These are phyloP conservation scores for Solen grandis DNA, from an alignment of 1,140 invertebrate genomes.

Conservation along the genomic window DNA sequence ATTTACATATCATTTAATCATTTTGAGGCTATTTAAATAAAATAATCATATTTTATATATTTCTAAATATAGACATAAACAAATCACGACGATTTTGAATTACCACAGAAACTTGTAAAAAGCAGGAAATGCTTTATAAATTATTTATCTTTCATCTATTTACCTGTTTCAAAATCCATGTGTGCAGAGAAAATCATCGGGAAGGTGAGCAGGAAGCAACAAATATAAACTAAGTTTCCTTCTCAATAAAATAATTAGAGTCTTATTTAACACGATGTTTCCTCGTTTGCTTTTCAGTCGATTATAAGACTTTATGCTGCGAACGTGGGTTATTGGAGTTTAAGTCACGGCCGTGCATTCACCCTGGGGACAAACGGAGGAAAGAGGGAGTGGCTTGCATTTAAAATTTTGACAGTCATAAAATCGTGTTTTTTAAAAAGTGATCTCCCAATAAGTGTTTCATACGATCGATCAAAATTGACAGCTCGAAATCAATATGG, in stretches of 20 bases:
- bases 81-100: not conserved
- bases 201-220: conserved; percentile 46
- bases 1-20: not conserved
- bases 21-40: not conserved
- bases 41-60: not conserved
- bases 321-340: conserved; percentile 45
- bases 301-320: conserved; percentile 4
- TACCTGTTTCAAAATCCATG: conserved; percentile 51
- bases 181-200: conserved; percentile 31
- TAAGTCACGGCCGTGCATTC: not conserved
- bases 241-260: not conserved
- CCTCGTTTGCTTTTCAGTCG: conserved; percentile 32
- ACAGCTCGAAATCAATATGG: conserved; percentile 54
- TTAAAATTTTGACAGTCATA: conserved; percentile 36
- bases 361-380: conserved; percentile 9
- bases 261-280: conserved; percentile 37
- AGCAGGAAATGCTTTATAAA: not conserved
- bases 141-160: not conserved
- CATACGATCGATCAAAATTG: conserved; percentile 48
- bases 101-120: not conserved
- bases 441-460: not conserved
- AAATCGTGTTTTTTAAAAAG: conserved; percentile 1
- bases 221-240: conserved; percentile 48
- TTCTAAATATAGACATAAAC: no score
- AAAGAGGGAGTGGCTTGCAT: conserved; percentile 41